Percentiles rank a stretch among this genome's conserved stretches.
Evolutionary conservation across 92 coral and sea anemone species (phyloP).

Genomic region (Siderastrea siderea): DNA sequence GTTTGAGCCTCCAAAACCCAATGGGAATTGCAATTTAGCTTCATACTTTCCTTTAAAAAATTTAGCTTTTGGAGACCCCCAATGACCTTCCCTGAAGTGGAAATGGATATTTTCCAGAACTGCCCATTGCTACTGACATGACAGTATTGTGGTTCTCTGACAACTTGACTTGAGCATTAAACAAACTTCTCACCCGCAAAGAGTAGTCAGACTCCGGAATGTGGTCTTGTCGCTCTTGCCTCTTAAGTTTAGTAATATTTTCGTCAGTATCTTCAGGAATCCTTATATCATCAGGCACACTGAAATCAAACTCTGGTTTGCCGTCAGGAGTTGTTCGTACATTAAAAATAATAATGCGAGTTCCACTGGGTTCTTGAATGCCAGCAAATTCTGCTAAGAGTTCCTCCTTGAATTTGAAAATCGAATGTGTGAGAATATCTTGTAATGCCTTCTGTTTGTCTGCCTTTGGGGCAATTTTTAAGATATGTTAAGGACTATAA

Average conservation of each 20-base stretch:
- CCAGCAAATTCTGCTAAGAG: conserved; percentile 78
- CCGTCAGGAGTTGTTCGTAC: conserved; percentile 89
- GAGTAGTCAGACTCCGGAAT: conserved; percentile 98
- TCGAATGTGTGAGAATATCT: conserved; percentile 81
- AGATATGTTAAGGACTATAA: conserved; percentile 52
- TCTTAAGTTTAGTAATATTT: conserved; percentile 75
- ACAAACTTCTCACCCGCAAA: conserved; percentile 73
- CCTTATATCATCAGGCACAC: conserved; percentile 74
- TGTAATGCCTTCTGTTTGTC: conserved; percentile 86
- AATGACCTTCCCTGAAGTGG: too few relatives aligned
- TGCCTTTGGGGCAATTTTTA: conserved; percentile 74
- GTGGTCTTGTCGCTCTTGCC: conserved; percentile 92
- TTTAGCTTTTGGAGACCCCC: too few relatives aligned
- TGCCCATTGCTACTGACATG: too few relatives aligned
- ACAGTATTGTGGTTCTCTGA: too few relatives aligned
- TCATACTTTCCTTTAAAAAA: too few relatives aligned
- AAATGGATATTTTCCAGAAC: too few relatives aligned
- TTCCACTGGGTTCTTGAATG: conserved; percentile 79
- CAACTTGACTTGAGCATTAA: too few relatives aligned
- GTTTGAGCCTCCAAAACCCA: too few relatives aligned
- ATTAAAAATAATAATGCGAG: conserved; percentile 84
- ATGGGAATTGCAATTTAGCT: too few relatives aligned
- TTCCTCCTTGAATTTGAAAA: conserved; percentile 76
- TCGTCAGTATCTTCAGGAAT: conserved; percentile 91
- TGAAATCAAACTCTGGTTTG: conserved; percentile 92